Base-by-base conservation (phyloP, 2,888 invertebrate species). In the Chesias legatella region DNA sequence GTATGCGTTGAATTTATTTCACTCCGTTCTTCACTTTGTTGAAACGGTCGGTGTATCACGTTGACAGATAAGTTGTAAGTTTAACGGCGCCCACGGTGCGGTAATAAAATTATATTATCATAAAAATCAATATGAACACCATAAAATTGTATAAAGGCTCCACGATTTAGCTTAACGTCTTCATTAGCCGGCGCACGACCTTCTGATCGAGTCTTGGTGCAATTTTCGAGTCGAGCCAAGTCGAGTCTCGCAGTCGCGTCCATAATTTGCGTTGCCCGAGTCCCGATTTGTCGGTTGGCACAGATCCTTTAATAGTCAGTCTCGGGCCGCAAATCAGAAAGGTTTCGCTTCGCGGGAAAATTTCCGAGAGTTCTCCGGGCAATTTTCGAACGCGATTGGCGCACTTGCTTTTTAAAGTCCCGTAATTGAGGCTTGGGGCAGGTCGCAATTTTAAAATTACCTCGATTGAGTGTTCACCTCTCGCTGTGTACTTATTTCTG, bases 381-480 rank as follows among this genome's bases (percentile, higher is more conserved):
- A 84, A 85, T 86, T 84, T 85, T 70, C 75, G 67, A 68, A 67
- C 57, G 52, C 67, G 73, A 77, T 81, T 75, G 76, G 78, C 64
- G 66, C 67, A 71, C 73, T 69, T 60, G 65, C 66, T 56, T 42
- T 42, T 31, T 31, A 36, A 33, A 30, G 59, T 60, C 58, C 62
- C 55, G 71, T 81, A 81, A 82, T 81, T 78, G 78, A 75, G 63
- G 74, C 78, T 79, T 78, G 68, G 62, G 78, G 80, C 80, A 77
- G 71, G 69, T 78, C 73, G 77, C 77, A 79, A 82, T 85, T 84
- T 83, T 73, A 71, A 84, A 82, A 85, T 84, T 80, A 77, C 79
- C 67, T 55, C 68, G 73, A 81, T 81, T 78, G 72, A 79, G 77
- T 73, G 73, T 70, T 79, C 75, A 75, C 70, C 69, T 76, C 69